Evolutionary conservation across 2,888 invertebrate genomes (phyloP).

Genomic region (Limenitis camilla): DNA sequence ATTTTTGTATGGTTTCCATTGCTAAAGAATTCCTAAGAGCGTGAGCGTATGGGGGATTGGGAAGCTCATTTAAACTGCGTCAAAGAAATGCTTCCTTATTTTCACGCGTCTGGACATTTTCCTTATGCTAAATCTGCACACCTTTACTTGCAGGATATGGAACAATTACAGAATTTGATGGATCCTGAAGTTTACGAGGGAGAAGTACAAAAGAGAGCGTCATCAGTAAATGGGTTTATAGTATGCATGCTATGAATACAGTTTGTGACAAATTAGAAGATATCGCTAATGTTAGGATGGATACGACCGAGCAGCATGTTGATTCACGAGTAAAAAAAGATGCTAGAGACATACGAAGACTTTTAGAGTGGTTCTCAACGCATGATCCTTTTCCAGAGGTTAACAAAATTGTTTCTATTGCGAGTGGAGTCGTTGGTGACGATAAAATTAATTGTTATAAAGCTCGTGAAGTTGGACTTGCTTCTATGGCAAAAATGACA

Average conservation of each 20-base stretch:
- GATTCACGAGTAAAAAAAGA: too few species aligned
- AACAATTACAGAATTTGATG: constrained; percentile 28
- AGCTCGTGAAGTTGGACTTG: constrained; percentile 34
- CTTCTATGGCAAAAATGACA: constrained; percentile 32
- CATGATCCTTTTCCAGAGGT: constrained; percentile 36
- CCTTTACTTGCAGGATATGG: constrained; percentile 36
- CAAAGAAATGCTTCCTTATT: constrained; percentile 40
- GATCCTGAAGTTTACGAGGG: constrained; percentile 37
- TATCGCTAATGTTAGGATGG: constrained; percentile 34
- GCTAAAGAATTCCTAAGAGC: constrained; percentile 42
- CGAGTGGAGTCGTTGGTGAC: constrained; percentile 27
- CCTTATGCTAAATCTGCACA: constrained; percentile 30
- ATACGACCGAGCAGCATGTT: constrained; percentile 42
- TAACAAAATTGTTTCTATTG: constrained; percentile 26
- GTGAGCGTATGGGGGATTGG: constrained; percentile 46
- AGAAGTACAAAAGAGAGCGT: constrained; percentile 43
- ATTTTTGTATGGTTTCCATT: constrained; percentile 40
- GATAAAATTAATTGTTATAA: constrained; percentile 27
- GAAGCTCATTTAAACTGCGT: constrained; percentile 39
- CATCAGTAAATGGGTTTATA: constrained; percentile 41
- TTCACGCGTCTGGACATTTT: not conserved
- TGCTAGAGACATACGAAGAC: too few species aligned
- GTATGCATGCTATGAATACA: constrained; percentile 32
- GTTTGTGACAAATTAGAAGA: constrained; percentile 29
- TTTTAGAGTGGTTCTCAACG: constrained; percentile 34